A percentile compares a stretch with the other conserved stretches of the same genome.
Evolutionary conservation across 2,888 invertebrate species (phyloP).

Genomic region (Amphipoea oculea): DNA sequence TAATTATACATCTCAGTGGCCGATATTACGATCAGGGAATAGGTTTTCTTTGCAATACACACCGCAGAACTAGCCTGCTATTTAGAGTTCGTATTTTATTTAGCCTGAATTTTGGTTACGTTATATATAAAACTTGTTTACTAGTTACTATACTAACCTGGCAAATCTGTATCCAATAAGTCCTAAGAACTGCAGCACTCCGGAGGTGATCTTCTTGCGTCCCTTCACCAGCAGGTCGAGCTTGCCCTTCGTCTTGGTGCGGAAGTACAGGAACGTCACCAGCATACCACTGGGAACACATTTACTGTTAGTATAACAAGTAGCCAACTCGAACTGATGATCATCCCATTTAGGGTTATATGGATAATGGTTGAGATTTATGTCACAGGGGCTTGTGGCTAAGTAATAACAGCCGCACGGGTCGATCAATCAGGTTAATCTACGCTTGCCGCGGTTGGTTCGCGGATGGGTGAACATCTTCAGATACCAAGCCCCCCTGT

Average conservation of each 20-base stretch:
- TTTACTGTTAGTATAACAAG: neutral
- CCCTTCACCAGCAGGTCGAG: conserved; percentile 92
- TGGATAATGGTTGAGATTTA: neutral
- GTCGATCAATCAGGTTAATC: too few relatives aligned
- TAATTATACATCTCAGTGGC: too few relatives aligned
- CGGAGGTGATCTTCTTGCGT: conserved; percentile 91
- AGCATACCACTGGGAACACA: conserved; percentile 92
- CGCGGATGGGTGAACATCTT: too few relatives aligned
- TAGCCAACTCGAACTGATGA: neutral
- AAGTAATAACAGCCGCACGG: too few relatives aligned
- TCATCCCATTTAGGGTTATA: neutral
- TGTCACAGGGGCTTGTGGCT: too few relatives aligned
- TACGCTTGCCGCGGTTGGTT: too few relatives aligned
- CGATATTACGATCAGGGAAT: neutral
- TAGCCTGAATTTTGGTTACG: neutral
- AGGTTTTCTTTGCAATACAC: neutral
- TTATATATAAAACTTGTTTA: neutral
- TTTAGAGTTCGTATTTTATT: neutral
- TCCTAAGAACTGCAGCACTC: conserved; percentile 93
- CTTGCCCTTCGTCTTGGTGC: conserved; percentile 94
- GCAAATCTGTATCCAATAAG: conserved; percentile 94
- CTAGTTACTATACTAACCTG: conserved; percentile 84
- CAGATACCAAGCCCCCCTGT: too few relatives aligned
- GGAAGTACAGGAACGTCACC: conserved; percentile 96
- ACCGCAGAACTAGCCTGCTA: neutral